Conservation (phyloP, 1,140 invertebrate genomes). For the Drosophila erecta region DNA sequence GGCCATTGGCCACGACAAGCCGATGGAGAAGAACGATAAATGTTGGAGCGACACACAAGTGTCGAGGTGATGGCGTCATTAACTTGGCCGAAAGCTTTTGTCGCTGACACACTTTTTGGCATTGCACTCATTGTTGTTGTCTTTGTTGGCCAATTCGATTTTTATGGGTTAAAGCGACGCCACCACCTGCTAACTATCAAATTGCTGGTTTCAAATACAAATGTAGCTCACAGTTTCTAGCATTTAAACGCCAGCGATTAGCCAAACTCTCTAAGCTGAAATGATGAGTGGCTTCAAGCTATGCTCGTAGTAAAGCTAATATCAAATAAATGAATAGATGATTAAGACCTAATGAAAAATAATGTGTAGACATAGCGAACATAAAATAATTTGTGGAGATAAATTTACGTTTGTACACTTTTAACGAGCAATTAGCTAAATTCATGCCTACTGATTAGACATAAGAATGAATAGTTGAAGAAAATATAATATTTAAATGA, state of each 20-base stretch:
- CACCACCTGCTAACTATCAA: conserved; percentile 3
- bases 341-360: too few species aligned
- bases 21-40: conserved; percentile 40
- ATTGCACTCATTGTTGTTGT: conserved; percentile 32
- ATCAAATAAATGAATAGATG: too few species aligned
- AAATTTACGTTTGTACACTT: too few species aligned
- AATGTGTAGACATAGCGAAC: too few species aligned
- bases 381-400: too few species aligned
- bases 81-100: conserved; percentile 63
- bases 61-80: conserved; percentile 43
- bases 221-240: conserved; percentile 4
- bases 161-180: conserved; percentile 52
- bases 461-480: neutral
- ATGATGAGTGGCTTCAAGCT: neutral
- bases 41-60: conserved; percentile 12
- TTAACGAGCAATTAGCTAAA: neutral
- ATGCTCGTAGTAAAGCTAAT: too few species aligned
- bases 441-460: too few species aligned
- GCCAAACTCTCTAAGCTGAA: neutral
- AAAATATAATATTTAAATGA: too few species aligned
- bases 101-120: conserved; percentile 44
- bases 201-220: conserved; percentile 11
- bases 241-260: neutral
- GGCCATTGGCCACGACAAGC: conserved; percentile 12
- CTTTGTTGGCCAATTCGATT: conserved; percentile 32